Percentiles rank a stretch among this genome's conserved stretches.
These are phyloP conservation scores for Caenorhabditis sulstoni DNA, from an alignment of 2,888 invertebrate genomes.

Conservation along the genomic window DNA sequence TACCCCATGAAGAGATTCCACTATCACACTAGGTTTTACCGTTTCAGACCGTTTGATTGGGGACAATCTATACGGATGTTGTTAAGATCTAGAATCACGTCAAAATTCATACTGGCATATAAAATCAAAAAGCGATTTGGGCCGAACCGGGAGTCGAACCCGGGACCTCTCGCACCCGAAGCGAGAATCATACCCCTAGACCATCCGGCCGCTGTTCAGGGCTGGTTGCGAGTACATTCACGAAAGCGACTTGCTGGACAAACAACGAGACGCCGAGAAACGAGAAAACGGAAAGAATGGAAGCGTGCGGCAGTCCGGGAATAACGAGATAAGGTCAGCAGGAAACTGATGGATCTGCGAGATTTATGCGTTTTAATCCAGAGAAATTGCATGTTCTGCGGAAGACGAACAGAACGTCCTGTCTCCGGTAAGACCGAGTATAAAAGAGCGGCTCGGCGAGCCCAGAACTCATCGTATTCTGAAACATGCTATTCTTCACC, in stretches of 20 bases:
- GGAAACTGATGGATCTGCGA: neutral
- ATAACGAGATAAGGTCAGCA: slow-evolving; percentile 6
- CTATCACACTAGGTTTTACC: too few species aligned
- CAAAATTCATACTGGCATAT: too few species aligned
- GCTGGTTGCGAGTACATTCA: slow-evolving; percentile 1
- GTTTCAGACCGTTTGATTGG: too few species aligned
- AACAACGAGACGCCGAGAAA: neutral
- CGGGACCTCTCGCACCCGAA: slow-evolving; percentile 81
- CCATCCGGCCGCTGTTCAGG: slow-evolving; percentile 69
- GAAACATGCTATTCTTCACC: neutral
- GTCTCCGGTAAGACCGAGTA: neutral
- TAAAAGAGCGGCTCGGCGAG: neutral
- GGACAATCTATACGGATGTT: too few species aligned
- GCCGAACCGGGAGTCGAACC: slow-evolving; percentile 79
- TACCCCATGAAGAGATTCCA: too few species aligned
- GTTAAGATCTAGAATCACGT: too few species aligned
- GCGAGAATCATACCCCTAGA: slow-evolving; percentile 80
- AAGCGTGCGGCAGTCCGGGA: neutral
- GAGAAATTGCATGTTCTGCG: neutral
- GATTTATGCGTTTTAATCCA: slow-evolving; percentile 17
- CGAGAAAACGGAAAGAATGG: neutral
- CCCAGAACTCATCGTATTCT: too few species aligned
- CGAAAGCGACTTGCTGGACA: neutral
- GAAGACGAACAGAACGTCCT: neutral
- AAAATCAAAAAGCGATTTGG: slow-evolving; percentile 60